Base-by-base conservation (phyloP, 2,797 vertebrate species). In the Centroberyx gerrardi region DNA sequence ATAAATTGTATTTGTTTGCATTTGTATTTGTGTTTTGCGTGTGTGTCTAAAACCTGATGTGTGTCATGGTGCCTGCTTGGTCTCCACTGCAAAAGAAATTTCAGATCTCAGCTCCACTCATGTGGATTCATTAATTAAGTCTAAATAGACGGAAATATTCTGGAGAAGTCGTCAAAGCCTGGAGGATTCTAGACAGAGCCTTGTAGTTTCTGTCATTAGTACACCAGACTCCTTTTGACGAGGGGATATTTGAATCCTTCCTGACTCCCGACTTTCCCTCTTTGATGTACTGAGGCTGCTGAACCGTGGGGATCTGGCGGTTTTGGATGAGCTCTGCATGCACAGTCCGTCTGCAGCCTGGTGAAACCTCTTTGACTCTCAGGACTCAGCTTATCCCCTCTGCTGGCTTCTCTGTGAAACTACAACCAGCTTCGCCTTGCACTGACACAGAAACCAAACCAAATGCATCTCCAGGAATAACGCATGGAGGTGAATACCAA, bases 321-420 rank as follows among this genome's bases (percentile, higher is more conserved):
- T 74, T 67, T 67, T n/a, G 1, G 22, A 22, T 51, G 33, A 74
- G 63, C 60, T 72, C 15, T 44, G 29, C 3, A 13, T 29, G 54
- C 62, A 49, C 27, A 64, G 48, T 38, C 61, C 0, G 14, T 49
- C 31, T 55, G 58, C 40, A 17, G 28, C 72, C 33, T 0, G 1
- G 66, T 75, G 31, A 87, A 82, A 82, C 58, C 65, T 82, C 72
- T 66, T 22, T 29, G 22, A 80, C 58, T 75, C 33, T 52, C 55
- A 62, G n/a, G 54, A 46, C 56, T 64, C 53, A 54, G 17, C 8
- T 55, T 60, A 31, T 64, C 44, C 56, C 63, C 42, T 80, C 48
- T 60, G 58, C 31, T 76, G 73, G 60, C 67, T 29, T 60, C 36
- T 54, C 40, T 51, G 18, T 64, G 49, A 62, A 68, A 80, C 75